Base-by-base conservation (phyloP, 2,888 invertebrate genomes). In the Nomada hirtipes region DNA sequence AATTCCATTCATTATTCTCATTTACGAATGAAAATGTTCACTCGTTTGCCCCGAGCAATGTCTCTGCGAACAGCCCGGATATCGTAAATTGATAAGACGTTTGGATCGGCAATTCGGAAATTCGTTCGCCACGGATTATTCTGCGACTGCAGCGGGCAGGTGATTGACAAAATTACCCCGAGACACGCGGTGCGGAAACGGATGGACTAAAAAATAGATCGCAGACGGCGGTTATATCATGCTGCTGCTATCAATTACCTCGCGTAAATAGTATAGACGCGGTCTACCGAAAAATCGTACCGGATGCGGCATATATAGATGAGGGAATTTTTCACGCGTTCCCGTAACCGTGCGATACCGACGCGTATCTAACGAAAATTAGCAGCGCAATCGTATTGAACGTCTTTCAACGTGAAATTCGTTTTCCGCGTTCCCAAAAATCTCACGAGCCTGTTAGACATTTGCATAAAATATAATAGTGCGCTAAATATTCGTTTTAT, bases 161-260 rank as follows among this genome's bases (percentile, higher is more conserved):
- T 79, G 82, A 82, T 80, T 72, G 82, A 82, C 75, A 64, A 80
- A 80, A 76, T 71, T 73, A 63, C 42, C 72, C 65, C 52, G 69
- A 69, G 69, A 44, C 29, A 69, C 29, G n/a, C 44, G 52, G 44
- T 42, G 36, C 18, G 13, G 36, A 23, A 36, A 26, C 64, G 13
- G 63, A n/a, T 59, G 57, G 4, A 4, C 47, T 18, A 64, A 60
- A 63, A 80, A 70, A 82, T 57, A 65, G 76, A 57, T 72, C 55
- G 53, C 29, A 36, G 29, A 52, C 50, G 44, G 42, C 60, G 53
- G 50, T 36, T 36, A 36, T 73, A 65, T 55, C 61, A 79, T 73
- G 69, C 42, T 26, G 44, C 59, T n/a, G 53, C 42, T 50, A 29
- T 11, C 20, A n/a, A 64, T 26, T 20, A 29, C 26, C 7, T 53